Evolutionary conservation across 2,113 vertebrate species (phyloP).

Genomic region (Gopherus evgoodei): DNA sequence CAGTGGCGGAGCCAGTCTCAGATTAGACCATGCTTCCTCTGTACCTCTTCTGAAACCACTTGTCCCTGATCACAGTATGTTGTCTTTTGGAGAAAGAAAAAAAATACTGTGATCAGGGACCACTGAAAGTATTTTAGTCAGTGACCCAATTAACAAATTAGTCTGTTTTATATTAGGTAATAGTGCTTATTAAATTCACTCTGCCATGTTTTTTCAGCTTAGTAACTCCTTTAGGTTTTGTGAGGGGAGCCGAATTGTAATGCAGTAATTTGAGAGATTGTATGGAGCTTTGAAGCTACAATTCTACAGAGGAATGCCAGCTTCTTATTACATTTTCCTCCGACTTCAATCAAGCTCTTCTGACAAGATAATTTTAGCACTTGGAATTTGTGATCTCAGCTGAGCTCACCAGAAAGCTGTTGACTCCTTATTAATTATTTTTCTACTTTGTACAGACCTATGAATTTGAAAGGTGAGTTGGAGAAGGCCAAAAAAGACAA

Average conservation of each 20-base stretch:
- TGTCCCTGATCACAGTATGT: neutral
- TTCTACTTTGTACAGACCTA: neutral
- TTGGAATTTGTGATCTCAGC: neutral
- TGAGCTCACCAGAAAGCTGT: neutral
- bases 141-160: neutral
- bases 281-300: neutral
- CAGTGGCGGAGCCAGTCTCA: neutral
- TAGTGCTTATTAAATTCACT: neutral
- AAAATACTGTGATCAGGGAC: neutral
- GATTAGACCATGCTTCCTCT: neutral
- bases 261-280: neutral
- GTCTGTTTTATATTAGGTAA: too few species aligned
- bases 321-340: neutral
- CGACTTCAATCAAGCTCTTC: accelerated
- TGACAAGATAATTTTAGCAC: neutral
- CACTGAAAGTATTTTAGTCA: neutral
- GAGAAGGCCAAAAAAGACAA: neutral
- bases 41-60: neutral
- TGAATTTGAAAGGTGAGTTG: neutral
- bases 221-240: neutral
- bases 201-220: neutral
- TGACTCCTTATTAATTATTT: neutral
- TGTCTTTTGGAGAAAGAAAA: neutral
- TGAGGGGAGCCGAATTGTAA: neutral
- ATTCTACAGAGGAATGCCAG: neutral